Conservation (phyloP, 2,797 vertebrate species). For the Gobio occitaniae region DNA sequence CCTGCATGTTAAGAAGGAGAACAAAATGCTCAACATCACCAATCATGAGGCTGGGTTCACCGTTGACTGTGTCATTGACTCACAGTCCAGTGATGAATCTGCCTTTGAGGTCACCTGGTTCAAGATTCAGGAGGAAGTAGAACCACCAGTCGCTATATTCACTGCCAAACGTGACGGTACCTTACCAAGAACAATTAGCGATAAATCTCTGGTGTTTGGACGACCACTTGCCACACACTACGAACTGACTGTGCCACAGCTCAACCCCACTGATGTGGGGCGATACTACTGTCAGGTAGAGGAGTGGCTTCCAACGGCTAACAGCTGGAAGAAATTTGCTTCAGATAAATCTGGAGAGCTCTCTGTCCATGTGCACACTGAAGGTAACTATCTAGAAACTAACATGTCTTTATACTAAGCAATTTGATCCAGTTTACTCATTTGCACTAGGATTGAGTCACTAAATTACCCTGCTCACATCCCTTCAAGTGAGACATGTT, state of each 20-base stretch:
- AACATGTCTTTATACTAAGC: neutral
- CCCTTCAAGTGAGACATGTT: neutral
- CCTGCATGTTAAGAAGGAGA: slow-evolving; percentile 50
- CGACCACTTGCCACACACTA: slow-evolving; percentile 63
- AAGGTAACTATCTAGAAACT: slow-evolving; percentile 38
- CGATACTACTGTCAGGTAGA: slow-evolving; percentile 82
- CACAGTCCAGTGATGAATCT: slow-evolving; percentile 56
- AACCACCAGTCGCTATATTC: slow-evolving; percentile 59
- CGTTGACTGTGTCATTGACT: slow-evolving; percentile 53
- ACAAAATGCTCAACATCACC: slow-evolving; percentile 12
- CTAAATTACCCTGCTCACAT: neutral
- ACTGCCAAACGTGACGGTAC: slow-evolving; percentile 65
- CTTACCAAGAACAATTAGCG: slow-evolving; percentile 43
- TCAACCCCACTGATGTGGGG: slow-evolving; percentile 67
- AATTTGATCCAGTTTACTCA: neutral
- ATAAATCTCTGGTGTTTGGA: slow-evolving; percentile 59
- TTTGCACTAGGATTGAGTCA: neutral
- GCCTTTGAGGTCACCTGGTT: slow-evolving; percentile 62
- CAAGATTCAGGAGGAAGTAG: slow-evolving; percentile 13
- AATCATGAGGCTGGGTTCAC: slow-evolving; percentile 31
- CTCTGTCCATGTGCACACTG: slow-evolving; percentile 22
- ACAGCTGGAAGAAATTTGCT: slow-evolving; percentile 74
- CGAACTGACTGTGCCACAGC: slow-evolving; percentile 61
- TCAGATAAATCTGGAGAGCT: slow-evolving; percentile 73
- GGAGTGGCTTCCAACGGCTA: slow-evolving; percentile 79